Percentiles rank a stretch among this genome's conserved stretches.
phyloP scores from a whole-genome alignment of 2,113 vertebrate genomes.

The Herpailurus yagouaroundi region DNA sequence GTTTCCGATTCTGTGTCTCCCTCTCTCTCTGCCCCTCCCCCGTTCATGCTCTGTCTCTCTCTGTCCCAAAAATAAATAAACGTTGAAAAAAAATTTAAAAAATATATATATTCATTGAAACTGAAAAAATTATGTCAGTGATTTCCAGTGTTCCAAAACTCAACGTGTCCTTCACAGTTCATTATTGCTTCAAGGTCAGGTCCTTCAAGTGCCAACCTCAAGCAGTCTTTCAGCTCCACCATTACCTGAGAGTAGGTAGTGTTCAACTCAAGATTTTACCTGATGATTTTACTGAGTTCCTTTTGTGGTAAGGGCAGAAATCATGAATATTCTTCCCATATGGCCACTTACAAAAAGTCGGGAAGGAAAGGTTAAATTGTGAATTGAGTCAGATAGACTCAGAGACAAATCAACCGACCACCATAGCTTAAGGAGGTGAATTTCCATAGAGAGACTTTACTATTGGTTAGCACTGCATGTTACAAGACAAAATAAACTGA shows the following conservation, averaged over 20 bases:
- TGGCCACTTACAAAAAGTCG: background rate
- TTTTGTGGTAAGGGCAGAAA: background rate
- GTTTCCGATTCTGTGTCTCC: too few relatives aligned
- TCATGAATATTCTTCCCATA: background rate
- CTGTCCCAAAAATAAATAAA: too few relatives aligned
- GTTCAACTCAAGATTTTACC: background rate
- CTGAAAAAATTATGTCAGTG: background rate
- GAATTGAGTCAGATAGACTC: background rate
- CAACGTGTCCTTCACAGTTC: background rate
- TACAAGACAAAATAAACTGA: background rate
- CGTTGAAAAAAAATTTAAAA: too few relatives aligned
- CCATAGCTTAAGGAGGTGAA: background rate
- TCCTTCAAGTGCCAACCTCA: background rate
- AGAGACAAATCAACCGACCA: background rate
- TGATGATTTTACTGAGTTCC: background rate
- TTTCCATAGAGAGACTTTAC: background rate
- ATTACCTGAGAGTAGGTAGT: background rate
- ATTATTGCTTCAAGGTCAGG: background rate
- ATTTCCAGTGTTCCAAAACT: background rate
- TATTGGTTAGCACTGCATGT: background rate
- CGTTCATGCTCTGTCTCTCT: too few relatives aligned
- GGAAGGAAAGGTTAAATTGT: background rate
- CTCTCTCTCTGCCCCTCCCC: too few relatives aligned
- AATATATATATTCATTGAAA: background rate
- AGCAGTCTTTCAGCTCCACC: too few relatives aligned